Percentiles rank a stretch among this genome's conserved stretches.
Conservation (phyloP, 1,140 invertebrate species). For the Hypothenemus hampei region DNA sequence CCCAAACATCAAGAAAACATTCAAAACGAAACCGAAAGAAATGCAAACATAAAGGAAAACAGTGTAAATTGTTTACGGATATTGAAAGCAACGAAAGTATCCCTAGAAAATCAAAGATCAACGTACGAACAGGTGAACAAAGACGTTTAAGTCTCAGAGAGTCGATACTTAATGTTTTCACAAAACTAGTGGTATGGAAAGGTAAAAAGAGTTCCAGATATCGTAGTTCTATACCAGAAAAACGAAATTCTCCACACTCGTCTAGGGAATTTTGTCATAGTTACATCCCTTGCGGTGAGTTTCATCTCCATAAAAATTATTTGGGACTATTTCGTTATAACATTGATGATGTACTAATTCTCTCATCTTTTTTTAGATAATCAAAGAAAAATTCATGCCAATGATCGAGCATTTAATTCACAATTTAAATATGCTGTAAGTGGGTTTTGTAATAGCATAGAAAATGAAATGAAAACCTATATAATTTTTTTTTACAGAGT, state of each 20-base stretch:
- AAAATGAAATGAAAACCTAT: background rate
- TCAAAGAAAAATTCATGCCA: slow-evolving; percentile 92
- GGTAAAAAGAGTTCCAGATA: slow-evolving; percentile 48
- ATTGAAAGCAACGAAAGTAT: slow-evolving; percentile 36
- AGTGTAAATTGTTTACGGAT: slow-evolving; percentile 26
- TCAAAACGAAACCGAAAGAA: slow-evolving; percentile 42
- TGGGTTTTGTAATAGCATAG: background rate
- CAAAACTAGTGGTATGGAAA: slow-evolving; percentile 60
- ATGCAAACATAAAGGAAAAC: slow-evolving; percentile 42
- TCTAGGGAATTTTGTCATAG: slow-evolving; percentile 51
- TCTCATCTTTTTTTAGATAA: slow-evolving; percentile 69
- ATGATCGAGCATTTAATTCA: slow-evolving; percentile 90
- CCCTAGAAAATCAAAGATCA: slow-evolving; percentile 39
- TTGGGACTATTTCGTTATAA: too few species aligned
- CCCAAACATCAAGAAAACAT: slow-evolving; percentile 37
- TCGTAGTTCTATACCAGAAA: slow-evolving; percentile 55
- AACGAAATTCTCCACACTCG: slow-evolving; percentile 50
- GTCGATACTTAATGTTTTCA: slow-evolving; percentile 60
- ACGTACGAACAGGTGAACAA: slow-evolving; percentile 44
- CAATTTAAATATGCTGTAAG: slow-evolving; percentile 98
- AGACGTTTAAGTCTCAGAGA: slow-evolving; percentile 49
- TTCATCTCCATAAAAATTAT: background rate
- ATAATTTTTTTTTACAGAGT: slow-evolving; percentile 65
- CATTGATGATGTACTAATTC: too few species aligned
- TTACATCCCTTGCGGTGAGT: slow-evolving; percentile 50